A percentile compares a stretch with the other conserved stretches of the same genome.
phyloP scores from a whole-genome alignment of 1,140 invertebrate genomes.

The Rhysida immarginata region DNA sequence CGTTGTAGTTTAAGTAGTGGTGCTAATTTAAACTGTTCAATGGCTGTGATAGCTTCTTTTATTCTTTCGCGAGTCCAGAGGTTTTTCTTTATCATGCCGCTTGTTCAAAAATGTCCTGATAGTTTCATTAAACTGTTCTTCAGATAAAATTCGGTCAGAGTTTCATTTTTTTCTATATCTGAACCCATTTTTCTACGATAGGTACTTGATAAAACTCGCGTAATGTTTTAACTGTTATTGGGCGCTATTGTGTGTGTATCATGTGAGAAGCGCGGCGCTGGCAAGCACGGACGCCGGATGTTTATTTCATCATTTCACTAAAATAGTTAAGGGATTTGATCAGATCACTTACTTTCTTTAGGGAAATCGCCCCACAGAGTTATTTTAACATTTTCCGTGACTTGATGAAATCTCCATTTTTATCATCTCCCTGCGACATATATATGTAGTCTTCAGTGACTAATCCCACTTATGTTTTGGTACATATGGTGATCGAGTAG shows the following conservation, averaged over 20 bases:
- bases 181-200: constrained; percentile 2
- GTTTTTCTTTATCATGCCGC: not conserved
- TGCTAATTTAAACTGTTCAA: constrained; percentile 11
- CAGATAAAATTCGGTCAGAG: constrained; percentile 7
- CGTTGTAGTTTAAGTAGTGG: constrained; percentile 3
- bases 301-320: constrained; percentile 1
- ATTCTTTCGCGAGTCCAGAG: not conserved
- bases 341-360: not conserved
- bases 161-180: constrained; percentile 6
- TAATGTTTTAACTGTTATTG: constrained; percentile 9
- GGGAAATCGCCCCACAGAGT: not conserved
- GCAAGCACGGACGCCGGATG: constrained; percentile 1
- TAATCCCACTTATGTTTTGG: too few species aligned
- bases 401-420: not conserved
- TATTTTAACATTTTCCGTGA: not conserved
- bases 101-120: constrained; percentile 7
- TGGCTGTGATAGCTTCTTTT: constrained; percentile 8
- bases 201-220: constrained; percentile 1
- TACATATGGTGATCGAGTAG: too few species aligned
- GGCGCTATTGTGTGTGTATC: not conserved
- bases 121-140: constrained; percentile 11
- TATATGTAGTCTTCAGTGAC: too few species aligned
- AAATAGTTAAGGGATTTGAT: not conserved
- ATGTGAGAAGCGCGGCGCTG: not conserved
- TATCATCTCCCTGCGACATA: not conserved